Evolutionary conservation across 2,888 invertebrate species (phyloP), one percentile per base, ranked within the genome.

Genomic region (Eupeodes latifasciatus): DNA sequence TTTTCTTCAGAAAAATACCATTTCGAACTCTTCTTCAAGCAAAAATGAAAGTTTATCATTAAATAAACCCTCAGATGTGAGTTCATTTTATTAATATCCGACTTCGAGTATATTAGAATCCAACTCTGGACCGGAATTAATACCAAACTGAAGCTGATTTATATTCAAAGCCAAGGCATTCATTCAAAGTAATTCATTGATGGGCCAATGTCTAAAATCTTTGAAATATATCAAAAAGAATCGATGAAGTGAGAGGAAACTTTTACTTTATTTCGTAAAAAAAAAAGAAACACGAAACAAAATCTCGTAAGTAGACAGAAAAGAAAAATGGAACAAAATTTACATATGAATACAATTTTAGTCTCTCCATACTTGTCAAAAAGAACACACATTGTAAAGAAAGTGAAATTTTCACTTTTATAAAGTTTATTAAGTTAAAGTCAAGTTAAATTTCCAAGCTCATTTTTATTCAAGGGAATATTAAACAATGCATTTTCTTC

Each of bases 351-450:
- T 44, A 44, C 27, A 75, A 61, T 81, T 64, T 67, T 16, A 53
- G 51, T 53, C 67, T 74, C 55, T 77, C 27, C 27, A 40, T 40
- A 40, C 40, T 40, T 81, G 62, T 77, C 69, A 71, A 71, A 19
- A 71, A 78, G 11, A 72, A 10, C 34, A 61, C 36, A 57, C 4
- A 11, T 57, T 49, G 47, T 40, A 69, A 69, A 74, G 85, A 86
- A 86, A 86, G 82, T 86, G 82, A 86, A 82, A 79, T 78, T 82
- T 82, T 86, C 82, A 86, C 79, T 86, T 82, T 82, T 49, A 51
- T 57, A 75, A 44, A 64, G 44, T 27, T 57, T 12, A 27, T 57
- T 57, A 34, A 40, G 40, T 40, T 9, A 40, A 40, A 40, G 27
- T 40, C 40, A 40, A 40, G 40, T 40, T 7, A 75, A 67, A 44